Base-by-base conservation (phyloP, 2,113 vertebrate genomes). In the Rhabdomys dilectus region DNA sequence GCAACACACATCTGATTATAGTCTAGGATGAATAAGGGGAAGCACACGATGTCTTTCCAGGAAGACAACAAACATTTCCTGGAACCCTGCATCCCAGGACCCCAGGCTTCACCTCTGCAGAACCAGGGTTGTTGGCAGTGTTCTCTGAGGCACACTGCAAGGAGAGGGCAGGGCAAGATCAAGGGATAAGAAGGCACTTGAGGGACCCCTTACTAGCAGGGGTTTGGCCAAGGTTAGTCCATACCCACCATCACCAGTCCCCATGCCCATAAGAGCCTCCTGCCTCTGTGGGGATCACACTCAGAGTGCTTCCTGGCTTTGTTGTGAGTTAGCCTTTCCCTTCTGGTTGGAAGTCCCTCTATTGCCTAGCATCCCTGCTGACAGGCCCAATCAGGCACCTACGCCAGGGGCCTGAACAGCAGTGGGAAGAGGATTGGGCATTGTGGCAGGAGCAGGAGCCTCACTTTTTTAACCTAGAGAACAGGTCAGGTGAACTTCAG, bases 91-190 rank as follows among this genome's bases (percentile, higher is more conserved):
- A 89, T n/a, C 42, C 16, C 12, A 86, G 7, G 26, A 48, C n/a
- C 7, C 60, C 60, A 64, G n/a, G 29, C 0, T 99, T 99, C 94
- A 99, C 99, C 99, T 99, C 98, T 99, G 99, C 97, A 99, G 99
- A 95, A 99, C 98, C 97, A 99, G 99, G 75, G 99, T 99, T 60
- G 99, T 99, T 48, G 99, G 98, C 94, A 99, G 98, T 99, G 95
- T 99, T 99, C 85, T 99, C 98, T 0, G 98, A 99, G 70, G 99
- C 99, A 0, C 99, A 99, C 99, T 99, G 97, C 96, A 3, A 24
- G 26, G 75, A 48, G 26, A 85, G 42, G 56, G n/a, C 58, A 39
- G 21, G 56, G 8, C 58, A 39, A 36, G 34, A 36, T 31, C 56
- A 73, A 88, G 1, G 39, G 26, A 5, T 8, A 34, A 11, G 11